Conservation (phyloP, 2,888 invertebrate species). For the Lomographa bimaculata region DNA sequence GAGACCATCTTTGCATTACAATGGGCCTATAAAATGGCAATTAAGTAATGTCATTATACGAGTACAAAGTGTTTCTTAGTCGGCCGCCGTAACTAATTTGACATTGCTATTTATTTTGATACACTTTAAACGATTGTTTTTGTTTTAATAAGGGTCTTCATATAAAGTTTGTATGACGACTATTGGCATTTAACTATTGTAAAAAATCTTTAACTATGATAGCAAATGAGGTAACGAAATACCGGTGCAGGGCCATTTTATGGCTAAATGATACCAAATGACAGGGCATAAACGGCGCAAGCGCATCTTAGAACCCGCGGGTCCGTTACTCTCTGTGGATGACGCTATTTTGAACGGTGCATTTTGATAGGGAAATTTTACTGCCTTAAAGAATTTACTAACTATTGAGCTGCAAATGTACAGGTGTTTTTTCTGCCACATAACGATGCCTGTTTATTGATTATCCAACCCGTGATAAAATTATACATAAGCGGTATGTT, state of each 20-base stretch:
- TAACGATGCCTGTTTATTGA: too few species aligned
- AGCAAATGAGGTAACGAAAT: slow-evolving; percentile 14
- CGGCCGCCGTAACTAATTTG: slow-evolving; percentile 27
- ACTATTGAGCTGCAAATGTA: too few species aligned
- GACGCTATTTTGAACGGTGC: slow-evolving; percentile 29
- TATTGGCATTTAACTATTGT: slow-evolving; percentile 3
- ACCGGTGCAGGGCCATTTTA: slow-evolving; percentile 31
- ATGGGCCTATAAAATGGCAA: slow-evolving; percentile 43
- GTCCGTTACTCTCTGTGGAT: slow-evolving; percentile 40
- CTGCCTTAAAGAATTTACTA: too few species aligned
- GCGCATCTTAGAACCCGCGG: slow-evolving; percentile 35
- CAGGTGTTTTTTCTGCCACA: too few species aligned
- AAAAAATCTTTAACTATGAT: slow-evolving; percentile 9
- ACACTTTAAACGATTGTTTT: slow-evolving; percentile 10
- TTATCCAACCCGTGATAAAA: too few species aligned
- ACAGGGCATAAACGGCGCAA: slow-evolving; percentile 24
- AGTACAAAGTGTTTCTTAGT: slow-evolving; percentile 38
- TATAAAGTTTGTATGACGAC: too few species aligned
- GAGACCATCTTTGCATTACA: slow-evolving; percentile 41
- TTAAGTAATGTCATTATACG: slow-evolving; percentile 40
- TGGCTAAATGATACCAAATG: slow-evolving; percentile 40
- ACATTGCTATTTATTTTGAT: slow-evolving; percentile 20
- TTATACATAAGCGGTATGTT: too few species aligned
- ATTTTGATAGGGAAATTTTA: slow-evolving; percentile 16
- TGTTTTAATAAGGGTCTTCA: too few species aligned